Base-by-base conservation (phyloP, 2,797 vertebrate genomes). In the Tinamus major region DNA sequence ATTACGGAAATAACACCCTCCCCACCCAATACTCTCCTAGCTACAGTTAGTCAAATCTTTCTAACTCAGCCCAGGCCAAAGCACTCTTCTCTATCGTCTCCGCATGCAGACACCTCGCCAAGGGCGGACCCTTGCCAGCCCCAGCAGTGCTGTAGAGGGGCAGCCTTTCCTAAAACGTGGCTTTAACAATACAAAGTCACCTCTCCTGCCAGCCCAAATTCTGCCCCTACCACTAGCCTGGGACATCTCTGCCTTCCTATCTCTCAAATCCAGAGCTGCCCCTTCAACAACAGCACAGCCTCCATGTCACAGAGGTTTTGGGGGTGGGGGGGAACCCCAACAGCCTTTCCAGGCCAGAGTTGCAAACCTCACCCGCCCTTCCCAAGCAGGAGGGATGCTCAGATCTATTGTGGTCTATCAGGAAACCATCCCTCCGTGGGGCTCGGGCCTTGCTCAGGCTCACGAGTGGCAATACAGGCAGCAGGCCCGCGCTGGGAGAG, bases 131-230 rank as follows among this genome's bases (percentile, higher is more conserved):
- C 27, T 55, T 8, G 1, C 39, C 5, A 2, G 29, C 8, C 4
- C 35, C 16, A 5, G 8, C 7, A 4, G 23, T 3, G 12, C 23
- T 11, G 11, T 49, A 24, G 48, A 37, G 59, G 35, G 35, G 33
- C 59, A 35, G 35, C 35, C 59, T 26, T 62, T 37, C 35, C 9
- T 75, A 5, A 11, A 61, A 35, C 2, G 4, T 1, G 41, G 23
- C 1, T 33, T 56, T 37, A 9, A 2, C 4, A 27, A 49, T 9
- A 2, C 2, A 18, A 48, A 64, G 15, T 37, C 0, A 27, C 37
- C 44, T 16, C 29, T 46, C 23, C 56, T 56, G 29, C 29, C 53
- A n/a, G 29, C 18, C 53, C 53, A 56, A 56, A 29, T 56, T 56
- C 29, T 31, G 29, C 53, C 53, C 29, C 10, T 29, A 55, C 29